These are phyloP conservation scores for Rissa tridactyla DNA, from an alignment of 2,113 vertebrate genomes.

Conservation along the genomic window DNA sequence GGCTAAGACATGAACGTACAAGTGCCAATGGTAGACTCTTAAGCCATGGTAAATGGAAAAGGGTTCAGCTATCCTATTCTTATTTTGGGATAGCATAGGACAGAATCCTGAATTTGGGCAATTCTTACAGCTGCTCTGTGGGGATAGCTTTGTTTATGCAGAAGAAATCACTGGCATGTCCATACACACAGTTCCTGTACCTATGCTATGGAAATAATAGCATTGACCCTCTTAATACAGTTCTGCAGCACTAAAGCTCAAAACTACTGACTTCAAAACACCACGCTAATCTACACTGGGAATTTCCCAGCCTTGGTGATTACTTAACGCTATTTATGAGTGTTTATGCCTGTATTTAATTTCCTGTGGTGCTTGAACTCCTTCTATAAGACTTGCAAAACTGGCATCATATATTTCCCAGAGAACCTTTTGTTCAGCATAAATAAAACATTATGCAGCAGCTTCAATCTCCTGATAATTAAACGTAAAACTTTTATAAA, in stretches of 20 bases:
- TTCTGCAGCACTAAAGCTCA: neutral
- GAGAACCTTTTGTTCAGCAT: neutral
- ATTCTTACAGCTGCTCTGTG: neutral
- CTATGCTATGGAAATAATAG: neutral
- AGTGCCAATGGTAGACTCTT: neutral
- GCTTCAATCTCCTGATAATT: neutral
- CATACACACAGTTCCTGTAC: neutral
- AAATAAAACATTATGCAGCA: neutral
- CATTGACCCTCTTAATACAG: neutral
- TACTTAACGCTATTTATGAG: neutral
- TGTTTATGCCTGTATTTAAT: neutral
- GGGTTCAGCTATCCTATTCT: neutral
- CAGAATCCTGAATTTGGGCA: neutral
- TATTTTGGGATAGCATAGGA: neutral
- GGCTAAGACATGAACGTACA: neutral
- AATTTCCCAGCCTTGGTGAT: neutral
- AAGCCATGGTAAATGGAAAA: neutral
- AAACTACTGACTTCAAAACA: neutral
- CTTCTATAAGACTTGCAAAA: neutral
- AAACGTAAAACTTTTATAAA: neutral
- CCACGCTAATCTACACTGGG: neutral
- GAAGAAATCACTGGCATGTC: neutral
- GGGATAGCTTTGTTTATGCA: neutral
- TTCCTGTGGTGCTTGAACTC: neutral
- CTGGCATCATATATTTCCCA: neutral